These are phyloP conservation scores for Hycleus cichorii DNA, from an alignment of 1,140 invertebrate species.

Conservation along the genomic window DNA sequence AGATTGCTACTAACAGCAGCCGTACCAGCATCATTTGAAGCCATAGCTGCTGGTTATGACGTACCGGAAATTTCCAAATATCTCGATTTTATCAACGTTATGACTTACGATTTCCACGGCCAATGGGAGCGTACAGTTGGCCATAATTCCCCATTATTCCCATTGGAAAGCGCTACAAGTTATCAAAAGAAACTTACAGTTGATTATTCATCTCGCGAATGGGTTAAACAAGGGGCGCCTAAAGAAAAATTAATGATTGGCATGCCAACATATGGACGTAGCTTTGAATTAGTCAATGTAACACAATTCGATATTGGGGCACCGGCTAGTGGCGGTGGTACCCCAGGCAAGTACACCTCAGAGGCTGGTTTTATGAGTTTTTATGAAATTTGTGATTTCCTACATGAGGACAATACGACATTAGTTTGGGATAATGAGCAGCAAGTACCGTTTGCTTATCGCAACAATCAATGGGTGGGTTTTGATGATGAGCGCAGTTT, in stretches of 20 bases:
- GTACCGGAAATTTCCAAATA: constrained; percentile 91
- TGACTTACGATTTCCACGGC: constrained; percentile 93
- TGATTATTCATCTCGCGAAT: constrained; percentile 84
- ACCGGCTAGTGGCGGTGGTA: constrained; percentile 77
- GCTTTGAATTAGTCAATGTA: constrained; percentile 85
- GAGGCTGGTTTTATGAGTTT: constrained; percentile 89
- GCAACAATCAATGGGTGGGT: constrained; percentile 88
- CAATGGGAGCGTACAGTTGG: constrained; percentile 89
- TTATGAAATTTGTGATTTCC: constrained; percentile 92
- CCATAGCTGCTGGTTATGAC: constrained; percentile 88
- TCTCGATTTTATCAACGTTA: constrained; percentile 88
- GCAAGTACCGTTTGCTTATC: constrained; percentile 89
- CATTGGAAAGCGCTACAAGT: constrained; percentile 79
- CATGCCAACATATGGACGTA: constrained; percentile 90
- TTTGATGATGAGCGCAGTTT: constrained; percentile 92
- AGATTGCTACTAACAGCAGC: constrained; percentile 81
- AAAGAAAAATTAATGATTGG: constrained; percentile 93
- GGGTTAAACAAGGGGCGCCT: constrained; percentile 89
- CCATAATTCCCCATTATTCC: constrained; percentile 85
- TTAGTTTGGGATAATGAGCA: constrained; percentile 95
- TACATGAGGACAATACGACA: constrained; percentile 84
- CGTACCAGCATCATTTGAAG: constrained; percentile 87
- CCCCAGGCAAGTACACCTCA: constrained; percentile 74
- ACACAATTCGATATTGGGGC: constrained; percentile 89
- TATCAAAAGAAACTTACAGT: constrained; percentile 88